phyloP scores from a whole-genome alignment of 2,113 vertebrate genomes.

The Campylorhamphus procurvoides region DNA sequence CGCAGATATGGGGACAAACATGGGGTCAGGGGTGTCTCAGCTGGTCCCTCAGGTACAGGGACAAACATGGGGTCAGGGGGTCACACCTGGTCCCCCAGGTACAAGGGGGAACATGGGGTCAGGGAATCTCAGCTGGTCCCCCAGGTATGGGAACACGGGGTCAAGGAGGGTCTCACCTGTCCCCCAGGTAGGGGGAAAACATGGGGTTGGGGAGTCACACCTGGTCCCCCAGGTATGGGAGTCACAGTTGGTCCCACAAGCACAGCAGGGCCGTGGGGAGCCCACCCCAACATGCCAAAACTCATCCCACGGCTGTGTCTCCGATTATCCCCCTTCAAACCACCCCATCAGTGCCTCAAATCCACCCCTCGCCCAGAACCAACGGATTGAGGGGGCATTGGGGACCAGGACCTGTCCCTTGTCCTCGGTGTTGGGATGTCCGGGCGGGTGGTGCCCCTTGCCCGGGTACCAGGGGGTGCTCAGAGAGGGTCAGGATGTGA shows the following conservation, averaged over 20 bases:
- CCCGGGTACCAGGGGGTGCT: background rate
- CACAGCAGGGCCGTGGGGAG: accelerated
- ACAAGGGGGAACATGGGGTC: too few relatives aligned
- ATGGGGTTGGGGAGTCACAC: background rate
- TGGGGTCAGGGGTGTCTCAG: background rate
- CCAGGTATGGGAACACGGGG: accelerated
- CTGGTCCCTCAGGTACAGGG: too few relatives aligned
- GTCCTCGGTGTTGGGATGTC: accelerated
- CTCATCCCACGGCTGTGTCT: accelerated
- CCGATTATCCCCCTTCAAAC: accelerated
- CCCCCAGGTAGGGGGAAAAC: background rate
- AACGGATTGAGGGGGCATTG: background rate
- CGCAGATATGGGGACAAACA: background rate
- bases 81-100: too few relatives aligned
- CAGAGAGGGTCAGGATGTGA: background rate
- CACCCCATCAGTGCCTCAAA: background rate
- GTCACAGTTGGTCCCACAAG: accelerated
- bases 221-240: accelerated
- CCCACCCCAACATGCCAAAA: accelerated
- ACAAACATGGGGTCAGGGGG: too few relatives aligned
- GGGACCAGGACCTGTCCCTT: background rate
- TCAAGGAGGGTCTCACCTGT: background rate
- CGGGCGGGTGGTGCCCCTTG: accelerated
- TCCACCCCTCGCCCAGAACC: accelerated
- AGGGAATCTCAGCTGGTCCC: too few relatives aligned